Conservation (phyloP, 2,797 vertebrate genomes). For the Apogon talboti region DNA sequence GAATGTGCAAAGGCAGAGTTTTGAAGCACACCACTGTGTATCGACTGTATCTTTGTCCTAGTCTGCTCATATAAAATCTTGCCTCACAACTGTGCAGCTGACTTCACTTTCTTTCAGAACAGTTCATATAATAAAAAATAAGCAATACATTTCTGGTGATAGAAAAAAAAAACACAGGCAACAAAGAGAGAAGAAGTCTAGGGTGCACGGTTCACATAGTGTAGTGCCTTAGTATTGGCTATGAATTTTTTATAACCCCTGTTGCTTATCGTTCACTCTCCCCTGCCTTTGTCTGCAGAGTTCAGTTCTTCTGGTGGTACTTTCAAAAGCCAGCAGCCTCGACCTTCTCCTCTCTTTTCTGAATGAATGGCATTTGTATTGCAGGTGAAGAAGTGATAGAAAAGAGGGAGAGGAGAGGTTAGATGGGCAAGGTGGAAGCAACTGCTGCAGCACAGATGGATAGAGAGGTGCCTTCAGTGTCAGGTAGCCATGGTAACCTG, state of each 20-base stretch:
- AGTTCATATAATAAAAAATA: constrained; percentile 18
- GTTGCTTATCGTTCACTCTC: constrained; percentile 58
- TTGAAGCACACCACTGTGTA: not conserved
- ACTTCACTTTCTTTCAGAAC: constrained; percentile 17
- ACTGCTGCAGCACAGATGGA: constrained; percentile 67
- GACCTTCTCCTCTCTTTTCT: constrained; percentile 62
- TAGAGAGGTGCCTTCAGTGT: constrained; percentile 69
- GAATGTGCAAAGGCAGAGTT: not conserved
- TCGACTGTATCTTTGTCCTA: not conserved
- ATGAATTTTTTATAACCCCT: constrained; percentile 72
- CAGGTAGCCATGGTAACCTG: constrained; percentile 79
- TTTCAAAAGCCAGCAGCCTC: constrained; percentile 59
- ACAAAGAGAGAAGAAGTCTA: constrained; percentile 50
- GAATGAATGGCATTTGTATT: constrained; percentile 65
- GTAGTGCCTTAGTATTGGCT: constrained; percentile 45
- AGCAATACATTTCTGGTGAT: constrained; percentile 20
- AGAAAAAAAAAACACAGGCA: constrained; percentile 24
- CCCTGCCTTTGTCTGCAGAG: constrained; percentile 54
- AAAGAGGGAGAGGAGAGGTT: constrained; percentile 35
- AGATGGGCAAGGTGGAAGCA: constrained; percentile 55
- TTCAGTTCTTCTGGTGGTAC: constrained; percentile 45
- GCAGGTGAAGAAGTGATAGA: constrained; percentile 34
- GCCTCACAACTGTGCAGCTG: not conserved
- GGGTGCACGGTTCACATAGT: constrained; percentile 51
- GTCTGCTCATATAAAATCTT: constrained; percentile 2